phyloP scores from a whole-genome alignment of 2,797 vertebrate genomes.

The Amblyopsis hoosieri region DNA sequence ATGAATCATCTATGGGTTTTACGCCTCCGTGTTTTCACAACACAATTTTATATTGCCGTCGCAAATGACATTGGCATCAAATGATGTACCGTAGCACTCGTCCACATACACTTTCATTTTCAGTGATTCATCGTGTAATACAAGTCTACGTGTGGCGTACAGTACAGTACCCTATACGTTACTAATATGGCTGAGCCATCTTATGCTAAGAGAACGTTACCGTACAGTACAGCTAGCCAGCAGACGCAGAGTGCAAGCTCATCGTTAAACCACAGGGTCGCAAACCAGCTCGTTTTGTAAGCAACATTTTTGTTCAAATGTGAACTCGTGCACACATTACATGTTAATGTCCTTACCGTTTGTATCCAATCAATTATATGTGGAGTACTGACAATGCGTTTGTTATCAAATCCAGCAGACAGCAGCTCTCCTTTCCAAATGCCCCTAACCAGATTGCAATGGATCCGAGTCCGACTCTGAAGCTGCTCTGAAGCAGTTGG shows the following conservation, averaged over 20 bases:
- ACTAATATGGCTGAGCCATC: no score
- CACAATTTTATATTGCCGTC: neutral
- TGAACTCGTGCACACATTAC: neutral
- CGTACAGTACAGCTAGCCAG: constrained; percentile 9
- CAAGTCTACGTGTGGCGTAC: no score
- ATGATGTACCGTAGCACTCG: neutral
- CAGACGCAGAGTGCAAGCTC: neutral
- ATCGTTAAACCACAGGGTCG: neutral
- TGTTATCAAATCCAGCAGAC: no score
- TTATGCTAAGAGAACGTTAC: neutral
- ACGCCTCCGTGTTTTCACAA: constrained; percentile 7
- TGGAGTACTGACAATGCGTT: no score
- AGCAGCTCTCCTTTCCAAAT: no score
- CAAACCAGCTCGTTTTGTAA: neutral
- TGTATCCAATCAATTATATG: neutral
- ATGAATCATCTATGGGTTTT: constrained; percentile 6
- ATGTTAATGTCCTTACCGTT: constrained; percentile 29
- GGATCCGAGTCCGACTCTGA: no score
- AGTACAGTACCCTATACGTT: no score
- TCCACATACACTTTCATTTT: no score
- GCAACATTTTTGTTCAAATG: neutral
- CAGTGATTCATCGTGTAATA: no score
- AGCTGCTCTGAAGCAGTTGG: constrained; percentile 15
- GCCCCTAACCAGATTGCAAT: no score
- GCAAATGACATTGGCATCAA: neutral